phyloP scores from a whole-genome alignment of 92 coral and sea anemone genomes.

The Montipora capitata region DNA sequence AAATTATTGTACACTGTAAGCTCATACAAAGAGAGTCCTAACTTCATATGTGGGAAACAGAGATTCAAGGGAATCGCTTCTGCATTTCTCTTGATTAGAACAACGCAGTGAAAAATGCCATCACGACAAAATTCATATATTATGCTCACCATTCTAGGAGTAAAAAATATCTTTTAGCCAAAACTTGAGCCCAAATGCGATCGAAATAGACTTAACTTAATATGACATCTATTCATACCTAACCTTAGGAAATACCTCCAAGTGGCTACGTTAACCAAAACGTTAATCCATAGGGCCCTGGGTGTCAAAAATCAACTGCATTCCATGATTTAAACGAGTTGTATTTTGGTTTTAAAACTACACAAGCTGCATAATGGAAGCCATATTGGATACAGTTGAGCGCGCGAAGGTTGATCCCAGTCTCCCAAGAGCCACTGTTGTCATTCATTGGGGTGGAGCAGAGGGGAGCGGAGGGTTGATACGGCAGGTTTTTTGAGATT shows the following conservation, averaged over 20 bases:
- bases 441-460: neutral
- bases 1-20: too few relatives aligned
- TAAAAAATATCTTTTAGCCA: neutral
- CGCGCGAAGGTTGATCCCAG: constrained; percentile 14
- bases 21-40: too few relatives aligned
- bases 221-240: neutral
- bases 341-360: neutral
- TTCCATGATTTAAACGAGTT: constrained; percentile 11
- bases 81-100: too few relatives aligned
- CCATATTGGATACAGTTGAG: constrained; percentile 26
- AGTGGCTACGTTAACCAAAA: neutral
- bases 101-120: too few relatives aligned
- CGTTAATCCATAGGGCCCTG: neutral
- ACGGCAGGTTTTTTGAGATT: too few relatives aligned
- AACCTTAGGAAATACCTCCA: neutral
- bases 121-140: too few relatives aligned
- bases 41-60: too few relatives aligned
- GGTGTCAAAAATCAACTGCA: constrained; percentile 1
- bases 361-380: neutral
- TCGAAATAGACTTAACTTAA: neutral
- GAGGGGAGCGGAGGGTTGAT: too few relatives aligned
- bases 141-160: too few relatives aligned
- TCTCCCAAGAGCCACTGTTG: neutral
- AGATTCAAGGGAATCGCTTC: too few relatives aligned
- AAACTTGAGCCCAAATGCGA: neutral